Conservation (phyloP, 2,113 vertebrate genomes). For the Orycteropus afer region DNA sequence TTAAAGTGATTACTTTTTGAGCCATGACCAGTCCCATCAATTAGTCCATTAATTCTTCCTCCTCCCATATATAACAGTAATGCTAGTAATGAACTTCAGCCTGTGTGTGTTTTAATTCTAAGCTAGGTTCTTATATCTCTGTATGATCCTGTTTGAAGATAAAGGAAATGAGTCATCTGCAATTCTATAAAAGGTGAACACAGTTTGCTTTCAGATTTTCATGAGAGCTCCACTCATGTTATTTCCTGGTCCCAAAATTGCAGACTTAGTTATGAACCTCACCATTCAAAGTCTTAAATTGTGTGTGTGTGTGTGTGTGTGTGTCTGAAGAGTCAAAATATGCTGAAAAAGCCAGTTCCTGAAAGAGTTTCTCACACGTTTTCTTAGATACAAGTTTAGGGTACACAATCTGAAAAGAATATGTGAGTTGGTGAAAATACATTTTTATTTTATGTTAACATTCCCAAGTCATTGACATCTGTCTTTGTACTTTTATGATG, state of each 20-base stretch:
- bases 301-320: background rate
- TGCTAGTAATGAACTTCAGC: background rate
- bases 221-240: background rate
- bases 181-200: background rate
- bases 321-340: background rate
- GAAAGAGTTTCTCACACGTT: background rate
- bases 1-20: conserved; percentile 1
- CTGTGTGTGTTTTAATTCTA: background rate
- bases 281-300: background rate
- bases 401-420: conserved; percentile 11
- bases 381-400: background rate
- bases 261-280: background rate
- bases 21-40: background rate
- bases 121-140: background rate
- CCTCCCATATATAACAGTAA: background rate
- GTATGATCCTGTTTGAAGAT: background rate
- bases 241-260: background rate
- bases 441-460: background rate
- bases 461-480: background rate
- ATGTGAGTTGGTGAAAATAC: background rate
- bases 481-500: background rate
- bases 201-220: background rate
- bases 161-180: background rate
- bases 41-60: background rate
- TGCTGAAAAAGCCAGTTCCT: background rate